phyloP scores from a whole-genome alignment of 2,113 vertebrate genomes.

The Dipodomys spectabilis region DNA sequence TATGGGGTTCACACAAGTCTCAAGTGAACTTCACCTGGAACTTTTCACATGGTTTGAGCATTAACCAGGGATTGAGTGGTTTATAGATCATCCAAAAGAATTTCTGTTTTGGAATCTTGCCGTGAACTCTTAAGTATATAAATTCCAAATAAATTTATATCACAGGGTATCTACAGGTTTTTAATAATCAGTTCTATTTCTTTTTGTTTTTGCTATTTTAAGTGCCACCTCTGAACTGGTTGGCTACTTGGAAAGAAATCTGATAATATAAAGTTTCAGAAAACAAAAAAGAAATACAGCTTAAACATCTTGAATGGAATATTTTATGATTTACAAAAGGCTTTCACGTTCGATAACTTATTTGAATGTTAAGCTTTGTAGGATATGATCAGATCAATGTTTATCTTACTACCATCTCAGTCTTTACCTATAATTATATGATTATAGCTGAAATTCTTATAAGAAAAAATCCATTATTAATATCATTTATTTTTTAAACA shows the following conservation, averaged over 20 bases:
- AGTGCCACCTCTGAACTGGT: constrained; percentile 20
- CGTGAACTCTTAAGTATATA: constrained; percentile 31
- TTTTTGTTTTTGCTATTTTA: constrained; percentile 55
- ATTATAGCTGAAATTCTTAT: constrained; percentile 63
- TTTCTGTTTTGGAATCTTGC: constrained; percentile 64
- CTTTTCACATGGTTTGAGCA: constrained; percentile 63
- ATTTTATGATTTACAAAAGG: constrained; percentile 15
- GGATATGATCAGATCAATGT: not conserved
- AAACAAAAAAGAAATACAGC: constrained; percentile 36
- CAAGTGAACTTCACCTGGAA: constrained; percentile 46
- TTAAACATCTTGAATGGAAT: not conserved
- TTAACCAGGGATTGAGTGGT: constrained; percentile 48
- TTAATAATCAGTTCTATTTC: constrained; percentile 38
- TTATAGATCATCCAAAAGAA: constrained; percentile 72
- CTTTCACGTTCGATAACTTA: not conserved
- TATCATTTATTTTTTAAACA: constrained; percentile 60
- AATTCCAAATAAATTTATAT: constrained; percentile 54
- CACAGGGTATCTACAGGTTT: constrained; percentile 1
- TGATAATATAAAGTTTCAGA: constrained; percentile 16
- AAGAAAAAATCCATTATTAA: constrained; percentile 59
- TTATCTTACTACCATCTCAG: constrained; percentile 42
- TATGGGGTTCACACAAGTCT: constrained; percentile 63
- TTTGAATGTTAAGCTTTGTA: not conserved
- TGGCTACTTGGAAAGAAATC: not conserved
- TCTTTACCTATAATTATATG: constrained; percentile 49